Conservation (phyloP, 2,113 vertebrate species). For the Rhodinocichla rosea region DNA sequence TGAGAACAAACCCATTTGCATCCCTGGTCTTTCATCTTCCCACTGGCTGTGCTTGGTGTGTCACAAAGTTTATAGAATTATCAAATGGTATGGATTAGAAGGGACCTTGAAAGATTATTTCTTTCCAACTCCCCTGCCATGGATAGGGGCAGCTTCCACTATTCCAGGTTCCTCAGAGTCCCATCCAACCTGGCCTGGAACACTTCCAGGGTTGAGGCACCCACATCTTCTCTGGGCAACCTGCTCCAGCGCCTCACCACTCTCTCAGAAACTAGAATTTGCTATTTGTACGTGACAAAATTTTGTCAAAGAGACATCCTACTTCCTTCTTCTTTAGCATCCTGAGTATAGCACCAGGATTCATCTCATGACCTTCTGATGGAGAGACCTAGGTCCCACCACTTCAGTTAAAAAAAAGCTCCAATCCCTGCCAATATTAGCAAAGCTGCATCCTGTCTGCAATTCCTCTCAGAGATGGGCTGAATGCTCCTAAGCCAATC, state of each 20-base stretch:
- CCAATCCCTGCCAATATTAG: neutral
- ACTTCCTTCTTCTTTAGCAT: neutral
- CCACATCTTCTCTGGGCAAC: neutral
- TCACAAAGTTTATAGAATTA: neutral
- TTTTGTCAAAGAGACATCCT: neutral
- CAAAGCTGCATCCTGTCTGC: conserved; percentile 13
- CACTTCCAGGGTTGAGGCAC: neutral
- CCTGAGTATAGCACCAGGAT: neutral
- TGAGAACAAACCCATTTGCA: neutral
- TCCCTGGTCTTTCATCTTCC: neutral
- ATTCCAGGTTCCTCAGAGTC: neutral
- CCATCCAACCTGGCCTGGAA: neutral
- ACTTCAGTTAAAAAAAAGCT: neutral
- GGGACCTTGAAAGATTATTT: neutral
- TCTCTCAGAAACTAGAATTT: neutral
- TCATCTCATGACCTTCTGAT: neutral
- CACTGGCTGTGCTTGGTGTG: neutral
- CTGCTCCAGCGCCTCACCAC: neutral
- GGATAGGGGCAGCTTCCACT: neutral
- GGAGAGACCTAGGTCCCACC: neutral
- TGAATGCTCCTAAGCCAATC: neutral
- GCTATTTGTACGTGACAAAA: neutral
- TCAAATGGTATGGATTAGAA: neutral
- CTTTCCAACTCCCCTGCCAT: neutral
- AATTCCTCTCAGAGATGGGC: neutral